Evolutionary conservation across 2,888 invertebrate genomes (phyloP).

Genomic region (Lasioglossum pauxillum): DNA sequence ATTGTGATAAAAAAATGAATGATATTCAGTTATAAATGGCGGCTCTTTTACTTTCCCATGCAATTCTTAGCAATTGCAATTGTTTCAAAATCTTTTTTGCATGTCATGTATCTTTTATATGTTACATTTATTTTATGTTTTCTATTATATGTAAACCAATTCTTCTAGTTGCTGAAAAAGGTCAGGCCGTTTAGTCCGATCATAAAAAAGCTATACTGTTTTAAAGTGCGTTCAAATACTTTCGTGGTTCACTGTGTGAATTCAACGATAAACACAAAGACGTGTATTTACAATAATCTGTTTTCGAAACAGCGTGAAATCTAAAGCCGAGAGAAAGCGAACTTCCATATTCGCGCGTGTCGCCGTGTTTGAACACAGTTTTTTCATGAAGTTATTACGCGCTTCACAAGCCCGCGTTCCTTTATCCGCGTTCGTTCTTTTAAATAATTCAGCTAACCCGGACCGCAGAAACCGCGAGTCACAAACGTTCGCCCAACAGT

Average conservation of each 20-base stretch:
- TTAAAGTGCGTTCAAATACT: too few species aligned
- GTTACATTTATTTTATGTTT: too few species aligned
- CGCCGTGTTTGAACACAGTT: neutral
- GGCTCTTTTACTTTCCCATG: too few species aligned
- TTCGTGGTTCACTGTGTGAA: neutral
- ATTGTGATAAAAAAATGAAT: too few species aligned
- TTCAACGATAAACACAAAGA: neutral
- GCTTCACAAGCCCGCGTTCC: neutral
- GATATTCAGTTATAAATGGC: too few species aligned
- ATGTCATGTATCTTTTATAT: too few species aligned
- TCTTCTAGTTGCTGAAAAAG: too few species aligned
- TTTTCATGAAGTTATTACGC: neutral
- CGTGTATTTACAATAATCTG: neutral
- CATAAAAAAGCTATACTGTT: too few species aligned
- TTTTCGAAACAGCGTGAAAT: neutral
- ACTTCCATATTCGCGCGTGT: neutral
- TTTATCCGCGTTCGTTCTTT: constrained; percentile 2
- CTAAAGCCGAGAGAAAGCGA: neutral
- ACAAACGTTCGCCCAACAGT: neutral
- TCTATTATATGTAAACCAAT: too few species aligned
- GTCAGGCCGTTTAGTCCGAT: too few species aligned
- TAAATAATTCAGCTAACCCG: neutral
- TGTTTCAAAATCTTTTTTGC: too few species aligned
- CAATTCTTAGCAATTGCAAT: too few species aligned
- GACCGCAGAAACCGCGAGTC: neutral